Evolutionary conservation across 2,888 invertebrate genomes (phyloP).

Genomic region (Acanthosepion esculentum): DNA sequence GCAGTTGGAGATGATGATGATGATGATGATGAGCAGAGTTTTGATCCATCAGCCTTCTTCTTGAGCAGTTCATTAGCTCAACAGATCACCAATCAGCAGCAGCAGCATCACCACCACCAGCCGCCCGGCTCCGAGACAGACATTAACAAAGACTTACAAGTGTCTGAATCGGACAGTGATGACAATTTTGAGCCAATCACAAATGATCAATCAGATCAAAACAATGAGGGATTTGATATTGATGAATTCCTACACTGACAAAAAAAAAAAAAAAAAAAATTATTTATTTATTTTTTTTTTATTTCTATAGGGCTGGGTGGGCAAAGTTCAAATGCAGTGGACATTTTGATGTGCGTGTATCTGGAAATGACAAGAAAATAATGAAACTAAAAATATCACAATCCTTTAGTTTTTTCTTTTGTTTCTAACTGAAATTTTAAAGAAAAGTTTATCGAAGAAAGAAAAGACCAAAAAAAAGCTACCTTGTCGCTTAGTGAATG

Average conservation of each 20-base stretch:
- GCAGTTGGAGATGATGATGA: background rate
- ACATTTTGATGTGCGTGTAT: background rate
- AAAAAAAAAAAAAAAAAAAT: background rate
- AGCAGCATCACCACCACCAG: slow-evolving; percentile 55
- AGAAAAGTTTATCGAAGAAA: background rate
- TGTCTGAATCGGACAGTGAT: slow-evolving; percentile 83
- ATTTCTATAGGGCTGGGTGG: background rate
- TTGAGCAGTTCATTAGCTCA: slow-evolving; percentile 66
- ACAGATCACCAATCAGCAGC: slow-evolving; percentile 60
- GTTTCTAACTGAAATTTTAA: background rate
- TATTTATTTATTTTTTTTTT: background rate
- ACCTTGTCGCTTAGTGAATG: background rate
- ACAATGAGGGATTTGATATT: slow-evolving; percentile 70
- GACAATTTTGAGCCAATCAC: slow-evolving; percentile 56
- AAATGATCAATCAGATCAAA: slow-evolving; percentile 55
- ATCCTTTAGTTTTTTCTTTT: background rate
- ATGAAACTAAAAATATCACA: too few species aligned
- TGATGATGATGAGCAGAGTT: slow-evolving; percentile 67
- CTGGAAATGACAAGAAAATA: background rate
- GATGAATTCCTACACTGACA: slow-evolving; percentile 63
- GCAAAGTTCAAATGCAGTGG: background rate
- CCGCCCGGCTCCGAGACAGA: slow-evolving; percentile 73
- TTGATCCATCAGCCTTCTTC: slow-evolving; percentile 70
- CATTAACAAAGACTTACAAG: slow-evolving; percentile 84
- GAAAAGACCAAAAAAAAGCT: background rate